A percentile compares a stretch with the other conserved stretches of the same genome.
These are phyloP conservation scores for Homalodisca vitripennis DNA, from an alignment of 1,140 invertebrate genomes.

Conservation along the genomic window DNA sequence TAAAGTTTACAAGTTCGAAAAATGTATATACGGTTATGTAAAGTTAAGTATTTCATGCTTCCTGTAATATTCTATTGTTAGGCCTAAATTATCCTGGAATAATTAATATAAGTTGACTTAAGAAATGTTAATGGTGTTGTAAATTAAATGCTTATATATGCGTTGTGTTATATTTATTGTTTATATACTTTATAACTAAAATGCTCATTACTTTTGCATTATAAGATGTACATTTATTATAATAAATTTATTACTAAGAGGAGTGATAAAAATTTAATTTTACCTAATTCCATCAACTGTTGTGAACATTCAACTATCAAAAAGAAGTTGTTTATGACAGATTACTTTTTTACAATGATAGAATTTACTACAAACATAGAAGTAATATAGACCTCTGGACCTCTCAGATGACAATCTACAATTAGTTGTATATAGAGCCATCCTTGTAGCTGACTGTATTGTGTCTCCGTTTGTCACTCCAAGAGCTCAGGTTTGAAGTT, in stretches of 20 bases:
- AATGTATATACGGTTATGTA: conserved; percentile 11
- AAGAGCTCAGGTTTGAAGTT: too few relatives aligned
- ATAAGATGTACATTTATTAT: conserved; percentile 4
- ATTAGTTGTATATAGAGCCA: too few relatives aligned
- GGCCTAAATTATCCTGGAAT: conserved; percentile 3
- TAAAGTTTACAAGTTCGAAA: background rate
- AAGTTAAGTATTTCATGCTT: conserved; percentile 13
- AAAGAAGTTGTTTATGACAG: too few relatives aligned
- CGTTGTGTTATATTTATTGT: conserved; percentile 9
- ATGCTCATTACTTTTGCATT: conserved; percentile 9
- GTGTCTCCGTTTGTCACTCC: too few relatives aligned
- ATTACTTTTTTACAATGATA: too few relatives aligned
- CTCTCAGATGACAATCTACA: too few relatives aligned
- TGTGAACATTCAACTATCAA: too few relatives aligned
- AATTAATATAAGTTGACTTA: background rate
- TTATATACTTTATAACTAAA: background rate
- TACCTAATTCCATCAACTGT: too few relatives aligned
- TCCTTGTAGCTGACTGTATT: too few relatives aligned
- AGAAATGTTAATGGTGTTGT: background rate
- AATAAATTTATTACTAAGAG: conserved; percentile 7
- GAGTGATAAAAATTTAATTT: too few relatives aligned
- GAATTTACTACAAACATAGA: too few relatives aligned
- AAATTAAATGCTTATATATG: background rate
- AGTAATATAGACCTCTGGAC: too few relatives aligned
- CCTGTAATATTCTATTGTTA: conserved; percentile 1